Percentiles rank a stretch among this genome's conserved stretches.
Conservation (phyloP, 2,888 invertebrate species). For the Eumerus sabulonum region DNA sequence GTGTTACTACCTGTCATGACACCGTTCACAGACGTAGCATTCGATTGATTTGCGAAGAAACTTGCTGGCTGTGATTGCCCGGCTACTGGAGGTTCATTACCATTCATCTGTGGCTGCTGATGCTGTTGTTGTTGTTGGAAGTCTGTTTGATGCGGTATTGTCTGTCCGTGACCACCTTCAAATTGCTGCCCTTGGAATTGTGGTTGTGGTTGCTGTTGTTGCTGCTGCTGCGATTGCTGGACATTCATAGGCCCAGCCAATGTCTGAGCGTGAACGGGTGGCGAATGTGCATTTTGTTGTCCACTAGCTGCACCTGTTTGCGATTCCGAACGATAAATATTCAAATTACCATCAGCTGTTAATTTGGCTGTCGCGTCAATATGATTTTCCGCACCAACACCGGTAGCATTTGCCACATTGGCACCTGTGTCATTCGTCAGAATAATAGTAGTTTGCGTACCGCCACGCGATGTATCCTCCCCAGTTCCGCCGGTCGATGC, state of each 20-base stretch:
- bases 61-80: constrained; percentile 59
- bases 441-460: constrained; percentile 43
- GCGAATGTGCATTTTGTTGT: constrained; percentile 38
- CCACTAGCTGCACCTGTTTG: constrained; percentile 56
- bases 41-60: constrained; percentile 37
- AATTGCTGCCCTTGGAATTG: constrained; percentile 58
- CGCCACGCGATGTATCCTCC: constrained; percentile 33
- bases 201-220: constrained; percentile 72
- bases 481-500: constrained; percentile 66
- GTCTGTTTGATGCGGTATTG: constrained; percentile 64
- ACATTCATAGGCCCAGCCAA: constrained; percentile 72
- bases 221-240: constrained; percentile 69
- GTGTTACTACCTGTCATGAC: constrained; percentile 72
- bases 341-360: constrained; percentile 75
- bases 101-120: constrained; percentile 56
- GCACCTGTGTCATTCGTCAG: constrained; percentile 56
- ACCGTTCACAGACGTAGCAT: constrained; percentile 38
- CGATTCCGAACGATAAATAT: constrained; percentile 69
- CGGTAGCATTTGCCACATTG: constrained; percentile 14
- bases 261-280: constrained; percentile 68
- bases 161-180: constrained; percentile 56
- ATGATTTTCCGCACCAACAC: constrained; percentile 71
- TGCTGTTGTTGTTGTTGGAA: constrained; percentile 79
- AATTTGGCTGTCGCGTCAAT: constrained; percentile 72
- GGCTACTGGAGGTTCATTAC: constrained; percentile 31